These are phyloP conservation scores for Falco peregrinus DNA, from an alignment of 2,797 vertebrate species.

Conservation along the genomic window DNA sequence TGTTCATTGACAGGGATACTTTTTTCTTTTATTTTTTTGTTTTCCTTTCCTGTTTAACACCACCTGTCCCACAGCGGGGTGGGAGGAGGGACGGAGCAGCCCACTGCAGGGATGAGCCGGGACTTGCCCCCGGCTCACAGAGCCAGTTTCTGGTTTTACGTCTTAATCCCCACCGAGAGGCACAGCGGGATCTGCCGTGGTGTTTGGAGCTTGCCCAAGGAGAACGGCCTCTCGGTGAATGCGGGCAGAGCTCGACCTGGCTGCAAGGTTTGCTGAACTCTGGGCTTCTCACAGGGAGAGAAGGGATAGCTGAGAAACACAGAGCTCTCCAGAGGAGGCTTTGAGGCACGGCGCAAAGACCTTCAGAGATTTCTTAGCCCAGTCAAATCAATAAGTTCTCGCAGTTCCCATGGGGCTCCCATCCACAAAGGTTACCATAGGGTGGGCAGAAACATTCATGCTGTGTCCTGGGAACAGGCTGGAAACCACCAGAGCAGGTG, in stretches of 20 bases:
- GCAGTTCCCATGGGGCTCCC: background rate
- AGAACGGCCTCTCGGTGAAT: background rate
- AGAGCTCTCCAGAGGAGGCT: background rate
- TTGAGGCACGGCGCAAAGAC: fast-evolving
- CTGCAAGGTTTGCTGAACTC: background rate
- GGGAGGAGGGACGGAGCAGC: no score
- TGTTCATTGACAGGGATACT: background rate
- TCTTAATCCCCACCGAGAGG: background rate
- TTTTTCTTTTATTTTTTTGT: background rate
- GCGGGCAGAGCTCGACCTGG: background rate
- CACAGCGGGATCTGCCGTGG: background rate
- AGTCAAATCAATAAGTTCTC: background rate
- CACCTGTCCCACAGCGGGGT: no score
- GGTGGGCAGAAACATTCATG: background rate
- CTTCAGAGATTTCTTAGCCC: background rate
- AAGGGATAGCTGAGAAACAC: background rate
- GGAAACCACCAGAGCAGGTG: background rate
- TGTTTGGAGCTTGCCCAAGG: no score
- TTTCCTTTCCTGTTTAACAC: background rate
- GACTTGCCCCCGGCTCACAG: background rate
- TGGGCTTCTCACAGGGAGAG: background rate
- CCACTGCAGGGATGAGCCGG: background rate
- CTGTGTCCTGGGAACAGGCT: background rate
- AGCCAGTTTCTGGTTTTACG: background rate
- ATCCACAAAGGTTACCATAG: background rate